Evolutionary conservation across 2,888 invertebrate species (phyloP).

Genomic region (Lepas anatifera): DNA sequence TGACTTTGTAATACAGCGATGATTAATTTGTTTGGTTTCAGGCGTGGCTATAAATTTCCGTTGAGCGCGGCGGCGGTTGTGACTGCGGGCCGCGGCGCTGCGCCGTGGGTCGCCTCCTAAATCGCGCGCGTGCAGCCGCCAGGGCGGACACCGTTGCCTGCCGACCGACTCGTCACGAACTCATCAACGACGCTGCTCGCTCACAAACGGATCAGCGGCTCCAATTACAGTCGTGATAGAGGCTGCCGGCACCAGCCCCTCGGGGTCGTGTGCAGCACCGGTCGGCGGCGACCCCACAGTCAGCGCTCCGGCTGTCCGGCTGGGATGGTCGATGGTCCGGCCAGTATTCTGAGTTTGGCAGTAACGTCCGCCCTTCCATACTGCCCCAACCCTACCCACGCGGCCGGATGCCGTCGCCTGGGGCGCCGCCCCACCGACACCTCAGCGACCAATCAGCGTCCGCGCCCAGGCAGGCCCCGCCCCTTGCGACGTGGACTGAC

Average conservation of each 20-base stretch:
- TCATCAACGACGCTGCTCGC: no score
- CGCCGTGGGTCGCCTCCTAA: not conserved
- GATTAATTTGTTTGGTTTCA: slow-evolving; percentile 10
- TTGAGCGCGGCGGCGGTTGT: no score
- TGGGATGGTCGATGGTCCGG: no score
- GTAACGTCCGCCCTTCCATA: not conserved
- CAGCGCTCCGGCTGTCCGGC: no score
- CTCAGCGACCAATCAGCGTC: not conserved
- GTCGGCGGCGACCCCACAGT: not conserved
- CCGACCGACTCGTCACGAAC: not conserved
- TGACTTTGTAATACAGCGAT: slow-evolving; percentile 1
- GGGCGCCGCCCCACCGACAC: not conserved
- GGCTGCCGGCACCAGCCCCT: not conserved
- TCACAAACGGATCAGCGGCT: no score
- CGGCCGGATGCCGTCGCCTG: not conserved
- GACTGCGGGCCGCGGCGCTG: not conserved
- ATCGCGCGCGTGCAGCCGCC: no score
- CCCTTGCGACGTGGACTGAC: not conserved
- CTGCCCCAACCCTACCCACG: not conserved
- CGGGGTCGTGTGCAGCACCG: not conserved
- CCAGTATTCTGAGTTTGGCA: no score
- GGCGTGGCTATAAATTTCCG: not conserved
- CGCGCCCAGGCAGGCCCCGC: not conserved
- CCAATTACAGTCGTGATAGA: not conserved
- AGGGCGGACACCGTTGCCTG: no score